phyloP scores from a whole-genome alignment of 2,888 invertebrate species.

The Perizoma affinitatum region DNA sequence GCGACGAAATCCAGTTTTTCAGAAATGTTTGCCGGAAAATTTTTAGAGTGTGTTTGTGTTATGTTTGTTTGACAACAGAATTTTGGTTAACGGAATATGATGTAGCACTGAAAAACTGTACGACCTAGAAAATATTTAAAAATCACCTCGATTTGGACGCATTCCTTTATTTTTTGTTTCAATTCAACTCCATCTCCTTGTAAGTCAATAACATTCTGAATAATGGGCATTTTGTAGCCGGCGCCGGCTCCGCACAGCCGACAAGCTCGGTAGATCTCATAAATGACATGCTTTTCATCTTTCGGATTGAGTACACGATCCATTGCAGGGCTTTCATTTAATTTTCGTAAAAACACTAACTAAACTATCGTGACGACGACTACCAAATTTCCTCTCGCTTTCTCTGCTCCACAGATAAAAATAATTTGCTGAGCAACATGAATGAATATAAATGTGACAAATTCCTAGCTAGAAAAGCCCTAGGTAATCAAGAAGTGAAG shows the following conservation, averaged over 20 bases:
- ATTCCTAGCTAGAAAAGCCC: too few species aligned
- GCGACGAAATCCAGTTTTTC: too few species aligned
- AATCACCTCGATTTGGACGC: slow-evolving; percentile 75
- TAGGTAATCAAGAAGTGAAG: too few species aligned
- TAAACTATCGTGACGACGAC: slow-evolving; percentile 17
- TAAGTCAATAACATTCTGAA: slow-evolving; percentile 66
- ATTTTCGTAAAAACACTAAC: slow-evolving; percentile 1
- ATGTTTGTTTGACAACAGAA: too few species aligned
- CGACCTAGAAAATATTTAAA: neutral
- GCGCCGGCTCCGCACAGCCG: slow-evolving; percentile 77
- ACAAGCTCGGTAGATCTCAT: slow-evolving; percentile 76
- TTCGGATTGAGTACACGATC: slow-evolving; percentile 46
- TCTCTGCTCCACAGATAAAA: neutral
- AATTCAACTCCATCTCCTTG: slow-evolving; percentile 63
- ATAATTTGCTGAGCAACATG: too few species aligned
- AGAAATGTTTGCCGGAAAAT: too few species aligned
- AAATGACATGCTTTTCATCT: slow-evolving; percentile 68
- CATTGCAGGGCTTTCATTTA: slow-evolving; percentile 51
- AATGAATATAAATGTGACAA: too few species aligned
- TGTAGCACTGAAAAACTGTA: neutral
- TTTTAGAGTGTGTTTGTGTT: too few species aligned
- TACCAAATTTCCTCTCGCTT: slow-evolving; percentile 16
- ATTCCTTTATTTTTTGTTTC: slow-evolving; percentile 72
- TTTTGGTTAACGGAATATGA: neutral
- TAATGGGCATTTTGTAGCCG: slow-evolving; percentile 81